Conservation (phyloP, 2,797 vertebrate genomes). For the Urosaurus nigricauda region DNA sequence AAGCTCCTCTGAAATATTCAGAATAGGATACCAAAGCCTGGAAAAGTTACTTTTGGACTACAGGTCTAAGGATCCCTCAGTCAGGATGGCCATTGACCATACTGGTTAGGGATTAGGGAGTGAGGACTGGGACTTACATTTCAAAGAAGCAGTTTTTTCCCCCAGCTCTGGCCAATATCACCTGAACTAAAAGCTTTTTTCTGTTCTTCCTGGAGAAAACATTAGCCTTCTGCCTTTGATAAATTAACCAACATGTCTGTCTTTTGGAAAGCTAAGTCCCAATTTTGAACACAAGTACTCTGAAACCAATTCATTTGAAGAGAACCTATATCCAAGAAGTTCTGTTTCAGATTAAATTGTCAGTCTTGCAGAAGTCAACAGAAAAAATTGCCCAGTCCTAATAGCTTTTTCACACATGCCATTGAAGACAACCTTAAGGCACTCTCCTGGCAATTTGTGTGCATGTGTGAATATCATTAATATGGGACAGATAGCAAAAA, state of each 20-base stretch:
- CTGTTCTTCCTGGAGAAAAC: neutral
- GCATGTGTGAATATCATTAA: neutral
- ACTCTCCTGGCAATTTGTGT: neutral
- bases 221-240: neutral
- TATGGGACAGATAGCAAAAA: neutral
- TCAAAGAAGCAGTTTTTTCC: too few relatives aligned
- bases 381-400: neutral
- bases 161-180: too few relatives aligned
- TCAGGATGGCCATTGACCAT: too few relatives aligned
- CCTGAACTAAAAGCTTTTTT: constrained; percentile 41
- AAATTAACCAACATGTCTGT: neutral
- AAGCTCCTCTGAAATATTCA: constrained; percentile 58
- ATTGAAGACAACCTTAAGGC: neutral
- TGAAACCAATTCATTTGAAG: neutral
- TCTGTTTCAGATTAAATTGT: constrained; percentile 15
- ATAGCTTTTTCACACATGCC: neutral
- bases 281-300: constrained; percentile 7
- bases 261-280: constrained; percentile 38
- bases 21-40: neutral
- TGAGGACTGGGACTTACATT: too few relatives aligned
- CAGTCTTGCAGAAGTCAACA: constrained; percentile 8
- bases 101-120: too few relatives aligned
- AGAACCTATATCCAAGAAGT: constrained; percentile 10
- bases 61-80: too few relatives aligned
- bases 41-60: too few relatives aligned